Base-by-base conservation (phyloP, 2,113 vertebrate genomes). In the Entomyzon cyanotis region DNA sequence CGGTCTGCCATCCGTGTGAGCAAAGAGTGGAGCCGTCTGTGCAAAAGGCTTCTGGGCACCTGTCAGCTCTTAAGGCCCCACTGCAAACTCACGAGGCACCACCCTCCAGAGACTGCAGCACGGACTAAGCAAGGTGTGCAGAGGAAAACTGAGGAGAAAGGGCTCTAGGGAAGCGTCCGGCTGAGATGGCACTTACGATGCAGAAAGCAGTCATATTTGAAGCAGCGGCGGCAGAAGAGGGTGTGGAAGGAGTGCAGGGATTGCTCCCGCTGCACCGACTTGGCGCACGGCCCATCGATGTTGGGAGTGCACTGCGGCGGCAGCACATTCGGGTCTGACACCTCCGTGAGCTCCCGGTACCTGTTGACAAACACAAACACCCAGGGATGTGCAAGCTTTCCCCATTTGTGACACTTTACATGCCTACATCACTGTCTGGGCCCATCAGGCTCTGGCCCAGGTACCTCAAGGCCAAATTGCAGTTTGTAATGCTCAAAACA, bases 181-280 rank as follows among this genome's bases (percentile, higher is more conserved):
- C 27, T 10, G 4, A 74, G 87, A 4, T 0, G 28, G 53, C 91
- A 98, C 98, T 99, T 98, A 99, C 99, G 99, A 96, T 99, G 99
- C 89, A 99, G 98, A 94, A 99, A 99, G 91, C 99, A 99, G 98
- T 99, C 99, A 27, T 99, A 99, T 95, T 99, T 99, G 98, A 99
- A 99, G 98, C 99, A 99, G 68, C 99, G 99, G 35, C 99, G 98
- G 97, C 99, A 99, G 97, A 99, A 99, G 68, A 99, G 99, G 0
- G 99, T 99, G 97, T 99, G 99, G 98, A 99, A 99, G 95, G 99
- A 99, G 97, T 99, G 99, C 67, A 99, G 97, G 18, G 99, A 99
- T 96, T 99, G 99, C 78, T 99, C 99, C 60, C 99, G 97, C 98
- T 99, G 99, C 86, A 99, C 99, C 0, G 99, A 99, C 98, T 99